phyloP scores from a whole-genome alignment of 2,888 invertebrate genomes.

The Laothoe populi region DNA sequence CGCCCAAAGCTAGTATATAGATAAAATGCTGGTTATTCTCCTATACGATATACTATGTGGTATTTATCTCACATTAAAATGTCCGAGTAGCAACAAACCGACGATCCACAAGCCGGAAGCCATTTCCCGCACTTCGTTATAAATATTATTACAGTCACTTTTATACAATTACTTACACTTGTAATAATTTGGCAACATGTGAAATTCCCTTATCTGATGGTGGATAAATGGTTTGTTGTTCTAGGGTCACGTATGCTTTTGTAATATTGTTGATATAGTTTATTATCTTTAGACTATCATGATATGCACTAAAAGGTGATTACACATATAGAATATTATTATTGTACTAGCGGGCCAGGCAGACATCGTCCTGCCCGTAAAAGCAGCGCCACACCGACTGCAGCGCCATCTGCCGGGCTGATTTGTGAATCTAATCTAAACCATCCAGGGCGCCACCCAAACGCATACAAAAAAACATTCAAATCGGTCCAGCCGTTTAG shows the following conservation, averaged over 20 bases:
- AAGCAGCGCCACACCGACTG: no score
- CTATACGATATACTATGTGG: neutral
- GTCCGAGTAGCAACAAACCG: conserved; percentile 49
- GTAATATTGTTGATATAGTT: conserved; percentile 32
- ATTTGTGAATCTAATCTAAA: no score
- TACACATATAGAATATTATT: no score
- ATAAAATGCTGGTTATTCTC: no score
- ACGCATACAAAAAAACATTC: no score
- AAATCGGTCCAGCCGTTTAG: no score
- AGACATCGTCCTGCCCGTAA: no score
- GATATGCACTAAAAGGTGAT: neutral
- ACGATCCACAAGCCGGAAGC: conserved; percentile 53
- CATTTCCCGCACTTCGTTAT: conserved; percentile 48
- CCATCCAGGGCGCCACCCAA: no score
- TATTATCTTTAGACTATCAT: conserved; percentile 6
- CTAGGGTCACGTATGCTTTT: conserved; percentile 46
- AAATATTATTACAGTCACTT: conserved; percentile 41
- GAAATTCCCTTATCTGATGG: conserved; percentile 42
- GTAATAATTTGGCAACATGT: conserved; percentile 39
- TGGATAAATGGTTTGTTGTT: conserved; percentile 31
- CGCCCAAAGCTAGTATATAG: no score
- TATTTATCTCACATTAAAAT: conserved; percentile 53
- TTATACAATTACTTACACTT: conserved; percentile 47
- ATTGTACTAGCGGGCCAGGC: no score
- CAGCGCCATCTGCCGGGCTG: no score